phyloP scores from a whole-genome alignment of 2,888 invertebrate species.

The Papilio protenor region DNA sequence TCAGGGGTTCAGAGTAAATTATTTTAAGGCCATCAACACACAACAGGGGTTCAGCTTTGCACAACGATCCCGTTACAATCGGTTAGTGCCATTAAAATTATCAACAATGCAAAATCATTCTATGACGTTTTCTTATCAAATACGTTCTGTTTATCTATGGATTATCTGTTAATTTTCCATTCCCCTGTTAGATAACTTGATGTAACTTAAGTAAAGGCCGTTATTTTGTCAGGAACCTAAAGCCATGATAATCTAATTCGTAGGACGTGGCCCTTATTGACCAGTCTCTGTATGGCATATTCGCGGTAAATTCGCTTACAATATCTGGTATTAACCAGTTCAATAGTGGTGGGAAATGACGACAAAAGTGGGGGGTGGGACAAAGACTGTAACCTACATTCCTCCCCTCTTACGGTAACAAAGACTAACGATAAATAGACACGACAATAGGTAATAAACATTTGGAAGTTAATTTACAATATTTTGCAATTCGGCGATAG shows the following conservation, averaged over 20 bases:
- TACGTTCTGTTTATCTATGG: background rate
- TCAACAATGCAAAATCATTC: background rate
- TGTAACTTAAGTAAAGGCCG: background rate
- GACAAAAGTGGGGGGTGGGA: slow-evolving; percentile 60
- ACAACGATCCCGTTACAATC: background rate
- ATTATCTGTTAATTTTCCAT: slow-evolving; percentile 15
- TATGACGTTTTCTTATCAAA: background rate
- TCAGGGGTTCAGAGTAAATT: background rate
- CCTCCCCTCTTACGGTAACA: slow-evolving; percentile 69
- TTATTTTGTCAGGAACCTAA: too few species aligned
- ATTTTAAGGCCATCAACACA: slow-evolving; percentile 6
- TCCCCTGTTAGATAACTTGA: background rate
- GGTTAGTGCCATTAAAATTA: background rate
- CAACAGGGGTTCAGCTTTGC: background rate
- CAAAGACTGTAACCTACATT: slow-evolving; percentile 76
- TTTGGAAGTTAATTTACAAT: background rate
- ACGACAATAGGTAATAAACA: slow-evolving; percentile 50
- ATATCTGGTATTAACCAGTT: slow-evolving; percentile 55
- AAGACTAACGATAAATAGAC: slow-evolving; percentile 54
- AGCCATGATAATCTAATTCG: background rate
- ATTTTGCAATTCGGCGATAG: background rate
- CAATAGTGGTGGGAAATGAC: slow-evolving; percentile 60
- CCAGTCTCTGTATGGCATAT: background rate
- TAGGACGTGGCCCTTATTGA: background rate
- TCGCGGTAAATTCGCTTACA: slow-evolving; percentile 43